Percentiles rank a stretch among this genome's conserved stretches.
phyloP scores from a whole-genome alignment of 2,888 invertebrate species.

The Ariolimax columbianus region DNA sequence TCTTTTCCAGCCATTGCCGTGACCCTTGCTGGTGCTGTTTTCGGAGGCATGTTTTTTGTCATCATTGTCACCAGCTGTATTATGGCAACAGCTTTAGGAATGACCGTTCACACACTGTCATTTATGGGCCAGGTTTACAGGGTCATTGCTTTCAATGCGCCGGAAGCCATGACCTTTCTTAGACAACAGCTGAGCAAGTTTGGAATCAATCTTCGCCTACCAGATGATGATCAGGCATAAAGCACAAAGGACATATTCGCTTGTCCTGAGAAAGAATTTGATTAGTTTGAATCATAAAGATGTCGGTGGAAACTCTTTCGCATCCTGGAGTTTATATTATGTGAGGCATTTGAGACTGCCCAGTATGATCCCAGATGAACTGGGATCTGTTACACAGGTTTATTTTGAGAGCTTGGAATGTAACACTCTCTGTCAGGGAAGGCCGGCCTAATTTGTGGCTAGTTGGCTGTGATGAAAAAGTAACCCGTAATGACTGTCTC shows the following conservation, averaged over 20 bases:
- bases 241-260: not conserved
- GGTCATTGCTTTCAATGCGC: constrained; percentile 8
- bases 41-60: constrained; percentile 10
- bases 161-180: not conserved
- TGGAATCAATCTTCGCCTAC: constrained; percentile 10
- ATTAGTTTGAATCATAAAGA: not conserved
- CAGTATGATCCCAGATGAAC: not conserved
- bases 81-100: not conserved
- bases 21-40: not conserved
- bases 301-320: not conserved
- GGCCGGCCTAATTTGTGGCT: no score
- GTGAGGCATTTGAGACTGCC: not conserved
- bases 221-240: constrained; percentile 7
- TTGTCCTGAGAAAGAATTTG: not conserved
- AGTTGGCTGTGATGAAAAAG: no score
- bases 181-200: constrained; percentile 9
- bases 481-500: no score
- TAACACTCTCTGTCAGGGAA: no score
- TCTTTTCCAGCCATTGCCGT: constrained; percentile 20
- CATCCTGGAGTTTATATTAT: not conserved
- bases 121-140: constrained; percentile 3
- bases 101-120: not conserved
- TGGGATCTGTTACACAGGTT: no score
- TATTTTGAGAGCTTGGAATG: no score
- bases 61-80: not conserved